Base-by-base conservation (phyloP, 2,113 vertebrate genomes). In the Ictalurus furcatus region DNA sequence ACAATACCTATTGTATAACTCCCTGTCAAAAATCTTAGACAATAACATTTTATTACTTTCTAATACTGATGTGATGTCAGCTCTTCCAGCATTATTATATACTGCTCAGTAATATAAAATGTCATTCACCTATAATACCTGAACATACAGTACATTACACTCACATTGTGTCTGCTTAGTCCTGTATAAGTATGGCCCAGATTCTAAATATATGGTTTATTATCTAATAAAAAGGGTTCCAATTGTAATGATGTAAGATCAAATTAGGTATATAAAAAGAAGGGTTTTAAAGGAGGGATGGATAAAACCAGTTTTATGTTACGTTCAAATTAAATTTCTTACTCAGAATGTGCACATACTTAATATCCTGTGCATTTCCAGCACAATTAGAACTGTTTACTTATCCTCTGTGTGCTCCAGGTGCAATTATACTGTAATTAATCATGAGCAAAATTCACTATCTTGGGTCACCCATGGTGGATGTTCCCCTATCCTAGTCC, bases 11-110 rank as follows among this genome's bases (percentile, higher is more conserved):
- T 37, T 69, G 61, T 25, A 81, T 28, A 25, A 0, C 11, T 17
- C n/a, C 2, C 16, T 67, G 76, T 1, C 6, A 67, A 81, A 4
- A 16, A 30, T 87, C 23, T 67, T 28, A 30, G 56, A 82, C 48
- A 67, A 40, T n/a, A 76, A 71, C 67, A 74, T 6, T 82, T 63
- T 83, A 84, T 48, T 78, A 74, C 78, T 28, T 44, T 65, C 65
- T 52, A 84, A 84, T 78, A 83, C 81, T 83, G 30, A 83, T 73
- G 11, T 21, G 23, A 83, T 1, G 6, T 78, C 23, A 63, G 23
- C 34, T 21, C 3, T 19, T 56, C 25, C 25, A 67, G 44, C 23
- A 28, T 73, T 48, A 48, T 48, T 7, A 48, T 48, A 7, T 81
- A 48, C 17, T 78, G 48, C 67, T 63, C 37, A 52, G 25, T 73